Percentiles rank a stretch among this genome's conserved stretches.
Conservation (phyloP, 64 coral and sea anemone genomes). For the Hydrozoanthus tunicans region DNA sequence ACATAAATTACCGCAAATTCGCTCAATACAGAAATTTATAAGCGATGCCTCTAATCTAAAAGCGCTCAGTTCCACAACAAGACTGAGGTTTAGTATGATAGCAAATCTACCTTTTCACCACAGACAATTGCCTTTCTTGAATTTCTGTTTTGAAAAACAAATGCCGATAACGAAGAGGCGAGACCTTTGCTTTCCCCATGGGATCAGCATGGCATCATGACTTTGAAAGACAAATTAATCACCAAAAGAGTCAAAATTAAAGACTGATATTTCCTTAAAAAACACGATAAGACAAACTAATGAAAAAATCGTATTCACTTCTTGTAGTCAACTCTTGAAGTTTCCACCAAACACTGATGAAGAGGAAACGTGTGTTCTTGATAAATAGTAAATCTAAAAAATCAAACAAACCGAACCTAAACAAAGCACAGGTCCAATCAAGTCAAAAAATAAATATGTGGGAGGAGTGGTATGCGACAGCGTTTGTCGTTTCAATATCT, state of each 20-base stretch:
- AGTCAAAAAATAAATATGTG: not conserved
- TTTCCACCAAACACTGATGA: too few species aligned
- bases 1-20: not conserved
- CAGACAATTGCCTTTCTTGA: conserved; percentile 12
- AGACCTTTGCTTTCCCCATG: not conserved
- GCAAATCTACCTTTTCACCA: conserved; percentile 40
- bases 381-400: conserved; percentile 38
- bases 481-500: not conserved
- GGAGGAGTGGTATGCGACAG: not conserved
- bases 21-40: not conserved
- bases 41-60: not conserved
- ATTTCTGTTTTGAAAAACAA: conserved; percentile 42
- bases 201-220: not conserved
- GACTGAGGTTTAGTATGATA: conserved; percentile 19
- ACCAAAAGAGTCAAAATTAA: too few species aligned
- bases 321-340: too few species aligned
- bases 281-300: too few species aligned
- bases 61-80: not conserved
- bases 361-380: conserved; percentile 9
- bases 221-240: too few species aligned
- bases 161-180: conserved; percentile 10
- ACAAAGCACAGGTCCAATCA: not conserved
- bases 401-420: not conserved
- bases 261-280: too few species aligned
- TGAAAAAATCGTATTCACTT: too few species aligned